Evolutionary conservation across 1,140 invertebrate species (phyloP).

Genomic region (Plutomurus gul): DNA sequence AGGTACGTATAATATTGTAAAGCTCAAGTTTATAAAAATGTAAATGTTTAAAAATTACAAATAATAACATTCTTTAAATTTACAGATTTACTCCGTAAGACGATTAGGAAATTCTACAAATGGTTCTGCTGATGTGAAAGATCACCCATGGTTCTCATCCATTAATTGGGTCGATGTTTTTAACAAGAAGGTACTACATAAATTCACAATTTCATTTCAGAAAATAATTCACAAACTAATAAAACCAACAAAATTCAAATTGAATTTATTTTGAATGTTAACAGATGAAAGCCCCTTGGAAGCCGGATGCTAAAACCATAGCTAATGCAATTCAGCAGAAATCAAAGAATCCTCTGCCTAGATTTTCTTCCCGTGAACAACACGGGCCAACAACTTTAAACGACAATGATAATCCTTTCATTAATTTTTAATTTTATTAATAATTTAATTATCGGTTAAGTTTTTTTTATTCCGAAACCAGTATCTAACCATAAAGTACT

Average conservation of each 20-base stretch:
- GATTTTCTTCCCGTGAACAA: neutral
- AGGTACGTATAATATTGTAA: neutral
- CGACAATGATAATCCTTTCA: too few relatives aligned
- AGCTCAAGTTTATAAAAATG: neutral
- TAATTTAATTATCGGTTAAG: too few relatives aligned
- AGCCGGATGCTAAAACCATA: neutral
- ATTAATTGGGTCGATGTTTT: constrained; percentile 72
- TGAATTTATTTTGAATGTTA: neutral
- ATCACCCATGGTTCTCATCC: constrained; percentile 92
- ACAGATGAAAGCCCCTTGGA: neutral
- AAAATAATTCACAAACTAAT: too few relatives aligned
- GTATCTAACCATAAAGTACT: too few relatives aligned
- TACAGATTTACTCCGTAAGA: constrained; percentile 76
- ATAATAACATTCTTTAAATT: constrained; percentile 59
- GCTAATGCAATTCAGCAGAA: neutral
- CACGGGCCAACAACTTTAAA: too few relatives aligned
- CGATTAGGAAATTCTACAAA: constrained; percentile 89
- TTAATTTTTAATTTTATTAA: too few relatives aligned
- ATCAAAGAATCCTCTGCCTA: neutral
- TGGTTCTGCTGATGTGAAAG: constrained; percentile 89
- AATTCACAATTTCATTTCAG: neutral
- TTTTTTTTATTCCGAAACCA: too few relatives aligned
- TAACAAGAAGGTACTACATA: neutral
- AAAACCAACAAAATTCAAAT: too few relatives aligned
- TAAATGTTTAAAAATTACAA: too few relatives aligned